Evolutionary conservation across 2,113 vertebrate species (phyloP).

Genomic region (Apus apus): DNA sequence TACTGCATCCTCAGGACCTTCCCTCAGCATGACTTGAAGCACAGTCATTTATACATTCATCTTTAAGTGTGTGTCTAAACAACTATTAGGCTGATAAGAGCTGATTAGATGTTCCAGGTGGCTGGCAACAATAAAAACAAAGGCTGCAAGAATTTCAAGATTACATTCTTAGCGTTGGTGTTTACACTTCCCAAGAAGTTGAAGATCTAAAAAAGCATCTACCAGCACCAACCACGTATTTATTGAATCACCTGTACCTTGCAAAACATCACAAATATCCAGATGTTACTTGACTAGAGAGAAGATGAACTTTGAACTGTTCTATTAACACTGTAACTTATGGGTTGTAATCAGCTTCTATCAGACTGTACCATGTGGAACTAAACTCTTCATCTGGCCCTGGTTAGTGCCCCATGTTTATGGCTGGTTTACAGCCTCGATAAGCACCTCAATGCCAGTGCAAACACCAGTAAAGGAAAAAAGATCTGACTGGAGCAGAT

Average conservation of each 20-base stretch:
- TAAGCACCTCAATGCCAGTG: not conserved
- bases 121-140: not conserved
- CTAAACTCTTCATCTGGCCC: not conserved
- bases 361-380: not conserved
- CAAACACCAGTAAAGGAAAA: not conserved
- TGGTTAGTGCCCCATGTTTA: not conserved
- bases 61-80: not conserved
- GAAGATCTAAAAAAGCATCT: not conserved
- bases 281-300: not conserved
- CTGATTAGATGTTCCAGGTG: conserved; percentile 51
- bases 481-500: not conserved
- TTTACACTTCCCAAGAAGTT: not conserved
- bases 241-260: not conserved
- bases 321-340: not conserved
- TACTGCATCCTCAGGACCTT: not conserved
- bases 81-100: not conserved
- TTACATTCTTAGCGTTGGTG: not conserved
- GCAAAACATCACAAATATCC: not conserved
- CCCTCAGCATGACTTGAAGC: not conserved
- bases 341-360: not conserved
- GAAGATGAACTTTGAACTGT: not conserved
- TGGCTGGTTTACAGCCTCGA: not conserved
- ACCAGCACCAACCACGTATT: not conserved
- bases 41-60: not conserved
- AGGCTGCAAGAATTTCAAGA: not conserved